Evolutionary conservation across 2,113 vertebrate species (phyloP).

Genomic region (Petrocephalus microphthalmus): DNA sequence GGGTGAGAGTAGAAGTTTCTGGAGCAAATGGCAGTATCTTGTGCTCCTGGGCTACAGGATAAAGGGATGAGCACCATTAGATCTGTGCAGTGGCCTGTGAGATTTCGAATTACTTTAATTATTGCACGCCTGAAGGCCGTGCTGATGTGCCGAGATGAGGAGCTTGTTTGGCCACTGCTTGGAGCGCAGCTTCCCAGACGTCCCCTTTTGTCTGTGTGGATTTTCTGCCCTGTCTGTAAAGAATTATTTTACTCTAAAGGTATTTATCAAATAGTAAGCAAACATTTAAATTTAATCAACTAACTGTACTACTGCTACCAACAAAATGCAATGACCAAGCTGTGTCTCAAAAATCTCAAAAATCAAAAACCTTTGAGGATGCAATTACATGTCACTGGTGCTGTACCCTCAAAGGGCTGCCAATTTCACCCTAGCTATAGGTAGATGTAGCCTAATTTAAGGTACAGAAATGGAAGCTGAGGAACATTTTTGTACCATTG

Average conservation of each 20-base stretch:
- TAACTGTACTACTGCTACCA: background rate
- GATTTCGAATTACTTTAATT: constrained; percentile 66
- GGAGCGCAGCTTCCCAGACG: constrained; percentile 29
- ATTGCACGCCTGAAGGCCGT: constrained; percentile 46
- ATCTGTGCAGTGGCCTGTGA: constrained; percentile 59
- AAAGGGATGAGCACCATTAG: constrained; percentile 44
- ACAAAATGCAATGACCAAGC: background rate
- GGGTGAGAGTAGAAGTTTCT: background rate
- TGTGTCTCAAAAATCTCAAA: too few species aligned
- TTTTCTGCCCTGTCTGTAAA: constrained; percentile 12
- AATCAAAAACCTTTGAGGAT: too few species aligned
- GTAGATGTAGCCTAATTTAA: background rate
- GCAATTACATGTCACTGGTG: background rate
- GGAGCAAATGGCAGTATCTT: background rate
- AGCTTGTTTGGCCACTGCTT: constrained; percentile 48
- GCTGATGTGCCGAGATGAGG: constrained; percentile 36
- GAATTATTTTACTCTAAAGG: background rate
- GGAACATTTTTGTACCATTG: too few species aligned
- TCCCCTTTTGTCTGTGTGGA: constrained; percentile 35
- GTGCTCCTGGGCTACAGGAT: background rate
- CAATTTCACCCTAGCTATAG: background rate
- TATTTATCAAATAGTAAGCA: background rate
- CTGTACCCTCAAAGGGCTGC: background rate
- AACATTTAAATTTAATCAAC: background rate
- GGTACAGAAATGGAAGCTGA: too few species aligned